phyloP scores from a whole-genome alignment of 1,140 invertebrate species.

The Akabosia matsudoensis region DNA sequence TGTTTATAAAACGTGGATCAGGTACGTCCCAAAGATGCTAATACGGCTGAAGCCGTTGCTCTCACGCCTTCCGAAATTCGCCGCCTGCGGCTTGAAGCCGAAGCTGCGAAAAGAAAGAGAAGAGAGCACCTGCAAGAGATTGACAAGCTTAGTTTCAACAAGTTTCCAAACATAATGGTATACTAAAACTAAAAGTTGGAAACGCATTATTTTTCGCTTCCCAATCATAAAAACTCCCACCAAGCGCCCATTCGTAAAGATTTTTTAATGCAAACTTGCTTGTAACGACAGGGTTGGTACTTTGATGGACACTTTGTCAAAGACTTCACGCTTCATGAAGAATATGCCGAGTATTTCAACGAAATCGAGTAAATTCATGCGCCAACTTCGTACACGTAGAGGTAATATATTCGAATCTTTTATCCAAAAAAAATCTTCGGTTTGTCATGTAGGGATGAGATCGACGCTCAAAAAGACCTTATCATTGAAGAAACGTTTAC shows the following conservation, averaged over 20 bases:
- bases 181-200: too few relatives aligned
- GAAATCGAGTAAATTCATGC: conserved; percentile 26
- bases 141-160: conserved; percentile 3
- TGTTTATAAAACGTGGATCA: too few relatives aligned
- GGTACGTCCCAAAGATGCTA: too few relatives aligned
- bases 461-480: neutral
- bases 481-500: conserved; percentile 24
- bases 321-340: conserved; percentile 21
- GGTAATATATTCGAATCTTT: neutral
- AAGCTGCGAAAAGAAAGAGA: neutral
- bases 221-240: neutral
- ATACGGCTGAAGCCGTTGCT: too few relatives aligned
- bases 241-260: neutral
- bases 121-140: neutral
- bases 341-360: conserved; percentile 26
- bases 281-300: conserved; percentile 27
- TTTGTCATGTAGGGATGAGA: neutral
- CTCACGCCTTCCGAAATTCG: too few relatives aligned
- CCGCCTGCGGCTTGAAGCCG: too few relatives aligned
- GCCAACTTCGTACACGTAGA: neutral
- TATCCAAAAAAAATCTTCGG: too few relatives aligned
- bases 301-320: conserved; percentile 25
- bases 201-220: neutral
- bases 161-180: conserved; percentile 33
- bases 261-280: neutral